Base-by-base conservation (phyloP, 2,888 invertebrate species). In the Blomia tropicalis region DNA sequence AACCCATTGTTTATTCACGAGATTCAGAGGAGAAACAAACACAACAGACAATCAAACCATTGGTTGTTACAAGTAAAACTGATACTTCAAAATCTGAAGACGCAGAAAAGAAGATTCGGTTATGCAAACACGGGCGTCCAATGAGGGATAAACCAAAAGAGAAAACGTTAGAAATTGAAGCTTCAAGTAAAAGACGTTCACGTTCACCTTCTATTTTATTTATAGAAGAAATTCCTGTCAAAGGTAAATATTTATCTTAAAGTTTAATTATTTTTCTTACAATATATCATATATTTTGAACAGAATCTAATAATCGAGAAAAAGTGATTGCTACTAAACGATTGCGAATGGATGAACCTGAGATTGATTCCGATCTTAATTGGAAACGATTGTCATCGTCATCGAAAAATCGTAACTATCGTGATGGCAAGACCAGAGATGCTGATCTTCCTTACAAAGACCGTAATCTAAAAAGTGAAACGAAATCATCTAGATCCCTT, bases 381-480 rank as follows among this genome's bases (percentile, higher is more conserved):
- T 89, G 89, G 77, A 88, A 87, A 70, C 87, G 87, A 72, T 76
- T 85, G 14, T 83, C 84, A 51, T 85, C 84, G 72, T 83, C 77
- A 68, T 82, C 81, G 23, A 85, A 84, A 71, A 85, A 83, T 70
- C 77, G 84, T 65, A 87, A 82, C 70, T 89, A 88, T 71, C 78
- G 87, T 32, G 72, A 73, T 67, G 69, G 70, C 1, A 71, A 71
- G 5, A 84, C 69, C n/a, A 71, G 71, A 62, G 68, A 70, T 29
- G 70, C 70, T 44, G 67, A 68, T 81, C 66, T 74, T 43, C 64
- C 69, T 29, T 69, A 67, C 60, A 60, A 69, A 74, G 76, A 61
- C 72, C 73, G 68, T 47, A 65, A 66, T 43, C 61, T 64, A 17
- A 32, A 60, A 44, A 14, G 43, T 11, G 47, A 58, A 27, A 25